Base-by-base conservation (phyloP, 1,140 invertebrate genomes). In the Eubasilissa regina region DNA sequence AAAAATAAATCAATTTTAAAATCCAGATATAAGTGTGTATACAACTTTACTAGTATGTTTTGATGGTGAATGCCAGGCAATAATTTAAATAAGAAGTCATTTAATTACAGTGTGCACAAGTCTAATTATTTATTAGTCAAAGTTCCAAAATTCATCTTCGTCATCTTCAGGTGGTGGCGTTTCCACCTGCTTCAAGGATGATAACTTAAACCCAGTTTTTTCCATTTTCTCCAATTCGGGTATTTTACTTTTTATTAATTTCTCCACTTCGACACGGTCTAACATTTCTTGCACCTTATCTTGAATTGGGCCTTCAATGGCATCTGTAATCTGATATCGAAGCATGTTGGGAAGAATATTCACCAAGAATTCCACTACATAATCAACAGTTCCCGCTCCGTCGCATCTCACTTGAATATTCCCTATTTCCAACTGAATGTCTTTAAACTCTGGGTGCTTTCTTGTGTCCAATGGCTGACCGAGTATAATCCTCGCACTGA, bases 261-360 rank as follows among this genome's bases (percentile, higher is more conserved):
- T 89, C 84, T 95, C 94, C 4, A 95, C 90, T 83, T 96, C 91
- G 35, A 95, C 89, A 81, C 91, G 92, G 83, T 95, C 90, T 35
- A 95, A 85, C 75, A 84, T 85, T 81, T 93, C 91, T 78, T 92
- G 91, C 0, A 95, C 89, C 60, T 92, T 91, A 78, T 91, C 90
- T 83, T 91, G 93, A 3, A 95, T 86, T 0, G 94, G 94, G 70
- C 91, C 91, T 86, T 96, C 95, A 9, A 95, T 85, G 4, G 94
- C 94, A 84, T 95, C 94, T 90, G 95, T 94, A 79, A 96, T 95
- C 87, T 96, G 94, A 87, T 95, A 94, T 80, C 95, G 89, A 70
- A 97, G 87, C 58, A 96, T 86, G 89, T 97, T 97, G 1, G 95
- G 95, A 55, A 96, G 80, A 79, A 96, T 88, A 85, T 96, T 97